Percentiles rank a stretch among this genome's conserved stretches.
Conservation (phyloP, 2,113 vertebrate species). For the Hyperopisus bebe region DNA sequence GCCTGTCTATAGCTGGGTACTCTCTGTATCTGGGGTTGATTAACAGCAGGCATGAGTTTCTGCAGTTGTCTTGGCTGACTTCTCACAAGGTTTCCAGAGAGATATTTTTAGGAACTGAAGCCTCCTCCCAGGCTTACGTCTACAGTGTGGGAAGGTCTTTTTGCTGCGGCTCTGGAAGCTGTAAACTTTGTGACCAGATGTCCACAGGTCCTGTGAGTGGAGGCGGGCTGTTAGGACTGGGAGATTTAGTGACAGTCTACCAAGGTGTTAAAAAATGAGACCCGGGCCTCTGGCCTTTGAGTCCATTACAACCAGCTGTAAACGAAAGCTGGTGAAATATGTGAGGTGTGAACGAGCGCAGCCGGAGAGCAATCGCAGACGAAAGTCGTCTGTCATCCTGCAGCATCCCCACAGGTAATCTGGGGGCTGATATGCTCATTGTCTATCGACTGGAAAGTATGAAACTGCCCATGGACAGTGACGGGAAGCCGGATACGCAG, state of each 20-base stretch:
- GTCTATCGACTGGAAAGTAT: neutral
- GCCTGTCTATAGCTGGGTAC: neutral
- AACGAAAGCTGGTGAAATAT: neutral
- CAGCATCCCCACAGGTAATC: neutral
- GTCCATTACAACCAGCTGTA: neutral
- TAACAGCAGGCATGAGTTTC: conserved; percentile 1
- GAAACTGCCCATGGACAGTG: neutral
- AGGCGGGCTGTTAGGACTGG: neutral
- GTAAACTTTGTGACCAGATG: neutral
- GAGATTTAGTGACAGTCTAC: neutral
- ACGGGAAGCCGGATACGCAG: neutral
- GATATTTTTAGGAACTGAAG: neutral
- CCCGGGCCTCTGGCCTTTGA: neutral
- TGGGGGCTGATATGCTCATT: neutral
- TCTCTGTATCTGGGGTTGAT: neutral
- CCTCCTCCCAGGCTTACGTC: neutral
- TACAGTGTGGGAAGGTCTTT: neutral
- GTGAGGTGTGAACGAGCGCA: neutral
- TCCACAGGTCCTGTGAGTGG: neutral
- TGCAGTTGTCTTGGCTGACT: neutral
- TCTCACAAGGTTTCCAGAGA: neutral
- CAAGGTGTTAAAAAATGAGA: neutral
- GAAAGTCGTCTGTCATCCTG: neutral
- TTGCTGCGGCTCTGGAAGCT: neutral
- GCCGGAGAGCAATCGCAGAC: neutral